Conservation (phyloP, 2,797 vertebrate species). For the Spinus pinus region DNA sequence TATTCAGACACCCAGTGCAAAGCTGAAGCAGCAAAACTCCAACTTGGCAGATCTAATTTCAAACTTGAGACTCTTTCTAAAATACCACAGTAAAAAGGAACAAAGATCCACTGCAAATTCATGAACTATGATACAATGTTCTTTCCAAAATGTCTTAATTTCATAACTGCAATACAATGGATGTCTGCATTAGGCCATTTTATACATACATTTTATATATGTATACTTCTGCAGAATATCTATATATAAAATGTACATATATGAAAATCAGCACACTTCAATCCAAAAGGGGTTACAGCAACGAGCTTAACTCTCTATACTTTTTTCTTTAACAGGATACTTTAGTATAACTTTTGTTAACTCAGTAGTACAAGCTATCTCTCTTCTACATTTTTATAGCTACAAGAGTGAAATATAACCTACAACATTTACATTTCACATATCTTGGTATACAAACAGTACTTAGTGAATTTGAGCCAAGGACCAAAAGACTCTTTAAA, state of each 20-base stretch:
- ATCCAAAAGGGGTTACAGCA: slow-evolving; percentile 85
- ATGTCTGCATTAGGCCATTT: slow-evolving; percentile 82
- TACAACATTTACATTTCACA: slow-evolving; percentile 89
- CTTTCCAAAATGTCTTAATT: slow-evolving; percentile 80
- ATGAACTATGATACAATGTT: slow-evolving; percentile 89
- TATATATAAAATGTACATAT: slow-evolving; percentile 67
- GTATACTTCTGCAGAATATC: slow-evolving; percentile 41
- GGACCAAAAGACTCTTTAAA: slow-evolving; percentile 73
- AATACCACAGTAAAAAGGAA: slow-evolving; percentile 91
- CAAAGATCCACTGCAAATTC: slow-evolving; percentile 87
- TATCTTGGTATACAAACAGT: slow-evolving; percentile 83
- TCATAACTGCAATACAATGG: slow-evolving; percentile 80
- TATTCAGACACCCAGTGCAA: slow-evolving; percentile 85
- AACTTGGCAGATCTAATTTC: slow-evolving; percentile 83
- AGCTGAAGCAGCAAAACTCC: slow-evolving; percentile 83
- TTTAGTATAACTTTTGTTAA: slow-evolving; percentile 87
- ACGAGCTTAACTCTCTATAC: slow-evolving; percentile 82
- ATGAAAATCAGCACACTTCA: slow-evolving; percentile 78
- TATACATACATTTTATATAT: slow-evolving; percentile 71
- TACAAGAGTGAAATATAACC: slow-evolving; percentile 88
- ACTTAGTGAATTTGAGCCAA: slow-evolving; percentile 81
- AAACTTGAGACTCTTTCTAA: slow-evolving; percentile 86
- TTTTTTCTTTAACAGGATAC: slow-evolving; percentile 78
- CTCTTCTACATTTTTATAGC: slow-evolving; percentile 86
- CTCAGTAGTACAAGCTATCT: slow-evolving; percentile 93